phyloP scores from a whole-genome alignment of 2,888 invertebrate genomes.

The Opisthograptis luteolata region DNA sequence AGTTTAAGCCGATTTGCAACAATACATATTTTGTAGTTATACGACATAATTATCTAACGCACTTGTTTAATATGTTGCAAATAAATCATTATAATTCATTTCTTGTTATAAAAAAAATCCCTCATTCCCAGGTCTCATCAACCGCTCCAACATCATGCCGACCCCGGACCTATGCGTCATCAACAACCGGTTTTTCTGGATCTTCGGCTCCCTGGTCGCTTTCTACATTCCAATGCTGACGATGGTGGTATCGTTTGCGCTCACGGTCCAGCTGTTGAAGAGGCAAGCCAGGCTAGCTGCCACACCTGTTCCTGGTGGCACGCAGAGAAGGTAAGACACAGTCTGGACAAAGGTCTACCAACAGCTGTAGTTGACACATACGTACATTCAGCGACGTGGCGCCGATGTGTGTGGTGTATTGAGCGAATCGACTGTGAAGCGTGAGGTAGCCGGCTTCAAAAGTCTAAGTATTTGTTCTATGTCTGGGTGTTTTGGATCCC shows the following conservation, averaged over 20 bases:
- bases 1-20: no score
- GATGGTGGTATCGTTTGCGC: slow-evolving; percentile 96
- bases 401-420: no score
- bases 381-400: no score
- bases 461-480: no score
- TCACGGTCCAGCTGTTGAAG: slow-evolving; percentile 94
- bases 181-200: slow-evolving; percentile 93
- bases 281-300: slow-evolving; percentile 90
- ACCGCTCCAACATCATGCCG: slow-evolving; percentile 92
- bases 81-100: no score
- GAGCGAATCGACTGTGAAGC: no score
- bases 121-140: slow-evolving; percentile 86
- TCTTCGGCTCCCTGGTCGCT: slow-evolving; percentile 95
- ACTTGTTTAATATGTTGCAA: no score
- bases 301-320: slow-evolving; percentile 74
- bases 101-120: background rate
- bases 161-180: slow-evolving; percentile 90
- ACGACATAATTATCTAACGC: no score
- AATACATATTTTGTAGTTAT: no score
- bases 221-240: slow-evolving; percentile 98
- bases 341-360: background rate
- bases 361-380: background rate
- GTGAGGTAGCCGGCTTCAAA: no score
- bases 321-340: slow-evolving; percentile 65
- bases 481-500: no score